Evolutionary conservation across 2,797 vertebrate genomes (phyloP), one percentile per base, ranked within the genome.

Genomic region (Mionectes olivaceus): DNA sequence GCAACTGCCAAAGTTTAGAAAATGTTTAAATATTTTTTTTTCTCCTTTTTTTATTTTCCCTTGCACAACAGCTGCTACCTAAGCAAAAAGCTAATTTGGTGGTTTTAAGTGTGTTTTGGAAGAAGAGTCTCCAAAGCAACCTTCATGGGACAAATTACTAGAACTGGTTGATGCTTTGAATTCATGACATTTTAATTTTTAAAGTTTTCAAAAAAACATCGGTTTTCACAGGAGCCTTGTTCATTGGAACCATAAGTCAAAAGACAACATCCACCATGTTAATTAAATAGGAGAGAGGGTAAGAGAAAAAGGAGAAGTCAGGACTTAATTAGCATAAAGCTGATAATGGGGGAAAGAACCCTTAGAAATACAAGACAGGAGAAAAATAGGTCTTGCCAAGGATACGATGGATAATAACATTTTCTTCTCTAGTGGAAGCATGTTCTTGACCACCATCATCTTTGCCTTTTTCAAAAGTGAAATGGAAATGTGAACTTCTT

Each of bases 141-240:
- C 88, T 93, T 46, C 32, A 64, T 53, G 19, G 46, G 41, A 74
- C 73, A 88, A 88, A 81, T 89, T 12, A 73, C 60, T 89, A 64
- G n/a, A 87, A 93, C 37, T 86, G 64, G 33, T 44, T 94, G 80
- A 86, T 0, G 3, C 23, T 88, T 91, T 93, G 76, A 94, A 87
- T 94, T 89, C 43, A 32, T 83, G 69, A 85, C 76, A 86, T 92
- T 87, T 91, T 61, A 90, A 94, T 88, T 92, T 39, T 91, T 94
- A 92, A 39, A 17, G 8, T 64, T 93, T 91, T 41, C 4, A 35
- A 27, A 68, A 87, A 91, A 88, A 19, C 41, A 64, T 39, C 27
- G 37, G 25, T 91, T 92, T 92, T 83, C 68, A 91, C 49, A 50
- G 28, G 35, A 94, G 47, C 18, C 39, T 75, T 83, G 23, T 55